These are phyloP conservation scores for Diadophis punctatus DNA, from an alignment of 2,113 vertebrate genomes.

Conservation along the genomic window DNA sequence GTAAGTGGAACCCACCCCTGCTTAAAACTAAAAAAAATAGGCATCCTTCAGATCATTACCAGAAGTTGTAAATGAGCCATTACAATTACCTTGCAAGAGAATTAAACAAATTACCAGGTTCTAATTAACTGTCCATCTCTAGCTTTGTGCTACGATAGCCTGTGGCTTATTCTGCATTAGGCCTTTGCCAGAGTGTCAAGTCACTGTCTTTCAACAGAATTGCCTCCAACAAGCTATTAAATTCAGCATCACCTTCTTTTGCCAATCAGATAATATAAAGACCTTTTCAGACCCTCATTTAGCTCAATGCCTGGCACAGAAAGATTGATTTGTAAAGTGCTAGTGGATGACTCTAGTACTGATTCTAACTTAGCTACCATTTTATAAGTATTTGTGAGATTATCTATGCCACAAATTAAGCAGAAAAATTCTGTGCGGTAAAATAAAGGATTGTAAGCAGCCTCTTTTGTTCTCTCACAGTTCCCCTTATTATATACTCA, in stretches of 20 bases:
- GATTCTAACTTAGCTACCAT: conserved; percentile 47
- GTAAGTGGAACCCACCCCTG: no score
- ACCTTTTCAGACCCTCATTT: conserved; percentile 49
- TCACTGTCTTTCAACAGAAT: conserved; percentile 51
- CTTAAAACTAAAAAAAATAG: neutral
- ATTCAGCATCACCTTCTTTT: conserved; percentile 45
- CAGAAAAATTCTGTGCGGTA: conserved; percentile 41
- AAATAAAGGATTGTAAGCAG: conserved; percentile 49
- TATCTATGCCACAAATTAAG: conserved; percentile 43
- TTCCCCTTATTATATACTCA: conserved; percentile 63
- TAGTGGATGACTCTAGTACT: conserved; percentile 34
- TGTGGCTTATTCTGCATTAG: neutral
- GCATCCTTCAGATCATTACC: neutral
- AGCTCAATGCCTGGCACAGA: conserved; percentile 51
- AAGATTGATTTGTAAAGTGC: conserved; percentile 51
- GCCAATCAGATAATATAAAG: conserved; percentile 30
- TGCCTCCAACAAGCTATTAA: conserved; percentile 49
- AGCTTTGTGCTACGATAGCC: conserved; percentile 4
- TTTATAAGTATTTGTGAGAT: conserved; percentile 48
- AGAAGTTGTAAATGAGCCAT: neutral
- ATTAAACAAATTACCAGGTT: neutral
- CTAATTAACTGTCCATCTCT: neutral
- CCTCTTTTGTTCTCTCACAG: conserved; percentile 46
- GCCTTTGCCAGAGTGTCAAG: conserved; percentile 36
- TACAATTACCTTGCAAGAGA: neutral